A percentile compares a stretch with the other conserved stretches of the same genome.
phyloP scores from a whole-genome alignment of 2,888 invertebrate genomes.

The Brenthis daphne region DNA sequence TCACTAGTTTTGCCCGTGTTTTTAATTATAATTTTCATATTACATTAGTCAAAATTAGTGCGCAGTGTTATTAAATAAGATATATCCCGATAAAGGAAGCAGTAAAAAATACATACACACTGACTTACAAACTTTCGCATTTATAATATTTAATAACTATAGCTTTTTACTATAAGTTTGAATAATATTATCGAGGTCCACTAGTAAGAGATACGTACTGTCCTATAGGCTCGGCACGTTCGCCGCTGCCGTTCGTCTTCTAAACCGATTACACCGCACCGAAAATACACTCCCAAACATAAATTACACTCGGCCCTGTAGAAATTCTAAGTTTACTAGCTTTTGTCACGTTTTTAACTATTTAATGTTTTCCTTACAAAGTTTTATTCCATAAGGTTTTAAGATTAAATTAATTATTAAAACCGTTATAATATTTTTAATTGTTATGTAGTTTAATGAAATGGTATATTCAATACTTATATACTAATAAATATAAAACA shows the following conservation, averaged over 20 bases:
- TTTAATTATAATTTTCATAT: too few relatives aligned
- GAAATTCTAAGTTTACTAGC: slow-evolving; percentile 45
- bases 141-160: neutral
- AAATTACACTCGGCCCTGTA: slow-evolving; percentile 50
- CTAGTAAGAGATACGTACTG: slow-evolving; percentile 28
- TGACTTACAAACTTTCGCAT: too few relatives aligned
- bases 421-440: too few relatives aligned
- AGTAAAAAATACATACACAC: too few relatives aligned
- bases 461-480: too few relatives aligned
- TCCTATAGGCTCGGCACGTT: slow-evolving; percentile 58
- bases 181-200: slow-evolving; percentile 16
- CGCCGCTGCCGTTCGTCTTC: slow-evolving; percentile 46
- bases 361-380: slow-evolving; percentile 1
- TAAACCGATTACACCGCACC: slow-evolving; percentile 65
- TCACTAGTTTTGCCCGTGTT: too few relatives aligned
- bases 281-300: slow-evolving; percentile 61
- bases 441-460: too few relatives aligned
- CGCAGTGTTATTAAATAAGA: too few relatives aligned
- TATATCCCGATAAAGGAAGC: too few relatives aligned
- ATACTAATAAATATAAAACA: too few relatives aligned
- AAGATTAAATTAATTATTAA: too few relatives aligned
- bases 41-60: too few relatives aligned
- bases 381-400: slow-evolving; percentile 2
- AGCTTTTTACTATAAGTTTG: neutral
- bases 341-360: slow-evolving; percentile 26